Conservation (phyloP, 2,113 vertebrate genomes). For the Cebidichthys violaceus region DNA sequence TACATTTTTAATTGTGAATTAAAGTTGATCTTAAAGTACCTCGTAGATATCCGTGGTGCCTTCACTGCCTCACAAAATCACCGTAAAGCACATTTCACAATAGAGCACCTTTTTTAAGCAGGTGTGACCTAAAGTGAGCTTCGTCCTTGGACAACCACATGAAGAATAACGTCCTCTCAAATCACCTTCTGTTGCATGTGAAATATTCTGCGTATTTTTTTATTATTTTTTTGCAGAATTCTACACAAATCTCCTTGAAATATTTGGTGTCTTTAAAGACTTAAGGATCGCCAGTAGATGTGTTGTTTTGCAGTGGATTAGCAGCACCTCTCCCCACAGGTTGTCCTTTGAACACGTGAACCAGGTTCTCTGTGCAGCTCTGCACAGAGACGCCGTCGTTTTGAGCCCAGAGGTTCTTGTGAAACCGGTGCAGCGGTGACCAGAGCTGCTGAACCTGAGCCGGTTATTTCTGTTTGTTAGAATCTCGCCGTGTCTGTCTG, state of each 20-base stretch:
- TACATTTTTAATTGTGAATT: too few species aligned
- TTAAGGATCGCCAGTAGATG: not conserved
- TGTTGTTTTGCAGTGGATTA: not conserved
- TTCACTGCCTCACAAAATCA: not conserved
- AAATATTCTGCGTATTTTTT: not conserved
- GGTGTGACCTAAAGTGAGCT: not conserved
- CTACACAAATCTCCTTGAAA: not conserved
- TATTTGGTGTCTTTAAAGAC: not conserved
- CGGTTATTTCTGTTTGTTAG: not conserved
- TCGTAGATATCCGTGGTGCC: not conserved
- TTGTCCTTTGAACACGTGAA: not conserved
- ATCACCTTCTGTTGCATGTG: not conserved
- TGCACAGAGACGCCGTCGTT: not conserved
- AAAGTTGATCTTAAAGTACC: not conserved
- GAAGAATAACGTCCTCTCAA: not conserved
- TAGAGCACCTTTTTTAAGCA: not conserved
- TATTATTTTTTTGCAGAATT: not conserved
- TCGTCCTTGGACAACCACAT: not conserved
- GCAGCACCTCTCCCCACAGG: not conserved
- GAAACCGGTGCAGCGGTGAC: not conserved
- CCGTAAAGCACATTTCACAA: not conserved
- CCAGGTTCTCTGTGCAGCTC: not conserved
- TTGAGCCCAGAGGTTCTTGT: not conserved
- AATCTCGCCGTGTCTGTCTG: not conserved
- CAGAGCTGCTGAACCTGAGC: not conserved